Conservation (phyloP, 2,113 vertebrate species). For the Dasypus novemcinctus region DNA sequence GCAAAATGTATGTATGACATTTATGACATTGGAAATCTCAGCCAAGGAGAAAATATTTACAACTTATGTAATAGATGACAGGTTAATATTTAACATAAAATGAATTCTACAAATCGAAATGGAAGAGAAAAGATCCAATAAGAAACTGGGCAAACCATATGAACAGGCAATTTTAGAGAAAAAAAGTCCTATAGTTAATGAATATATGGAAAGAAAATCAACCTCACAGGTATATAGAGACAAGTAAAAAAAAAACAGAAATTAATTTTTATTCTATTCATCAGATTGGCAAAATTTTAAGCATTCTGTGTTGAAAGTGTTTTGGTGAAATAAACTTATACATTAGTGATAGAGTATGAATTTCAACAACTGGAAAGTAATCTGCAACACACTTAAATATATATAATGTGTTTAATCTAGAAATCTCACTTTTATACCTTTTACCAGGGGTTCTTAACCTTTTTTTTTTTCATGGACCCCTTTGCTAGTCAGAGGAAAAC, state of each 20-base stretch:
- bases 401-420: not conserved
- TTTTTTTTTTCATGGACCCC: too few species aligned
- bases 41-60: conserved; percentile 8
- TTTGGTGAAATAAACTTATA: not conserved
- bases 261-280: not conserved
- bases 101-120: not conserved
- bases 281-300: not conserved
- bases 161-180: not conserved
- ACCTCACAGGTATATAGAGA: not conserved
- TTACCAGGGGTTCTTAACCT: not conserved
- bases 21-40: not conserved
- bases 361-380: not conserved
- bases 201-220: not conserved
- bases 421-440: not conserved
- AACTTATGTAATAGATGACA: not conserved
- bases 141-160: not conserved
- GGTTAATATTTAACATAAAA: not conserved
- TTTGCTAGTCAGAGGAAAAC: too few species aligned
- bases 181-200: not conserved
- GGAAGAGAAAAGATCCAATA: not conserved
- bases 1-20: not conserved
- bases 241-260: not conserved
- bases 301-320: not conserved
- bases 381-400: not conserved
- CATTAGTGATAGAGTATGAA: not conserved